phyloP scores from a whole-genome alignment of 1,140 invertebrate species.

The Papilio polyxenes region DNA sequence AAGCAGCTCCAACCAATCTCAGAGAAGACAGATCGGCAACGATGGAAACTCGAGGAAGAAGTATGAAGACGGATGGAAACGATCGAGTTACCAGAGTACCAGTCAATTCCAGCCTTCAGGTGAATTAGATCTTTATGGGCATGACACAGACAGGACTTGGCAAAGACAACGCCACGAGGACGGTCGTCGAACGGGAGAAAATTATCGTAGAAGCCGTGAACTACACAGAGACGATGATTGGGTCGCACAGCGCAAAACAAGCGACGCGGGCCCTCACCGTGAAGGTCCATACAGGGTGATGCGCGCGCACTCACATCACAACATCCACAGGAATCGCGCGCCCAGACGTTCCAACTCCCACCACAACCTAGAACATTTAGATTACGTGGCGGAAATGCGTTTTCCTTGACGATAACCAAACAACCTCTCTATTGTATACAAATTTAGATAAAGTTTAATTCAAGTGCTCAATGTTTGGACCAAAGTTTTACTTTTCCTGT shows the following conservation, averaged over 20 bases:
- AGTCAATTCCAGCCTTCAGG: conserved; percentile 83
- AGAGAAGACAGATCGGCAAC: conserved; percentile 82
- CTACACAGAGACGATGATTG: conserved; percentile 62
- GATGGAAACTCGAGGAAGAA: conserved; percentile 80
- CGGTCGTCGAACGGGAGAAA: conserved; percentile 67
- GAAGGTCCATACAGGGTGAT: conserved; percentile 68
- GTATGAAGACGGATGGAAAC: conserved; percentile 87
- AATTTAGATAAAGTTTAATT: conserved; percentile 53
- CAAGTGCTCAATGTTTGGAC: conserved; percentile 77
- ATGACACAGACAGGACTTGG: conserved; percentile 80
- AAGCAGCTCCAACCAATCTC: conserved; percentile 86
- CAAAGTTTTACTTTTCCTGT: conserved; percentile 67
- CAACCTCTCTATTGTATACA: conserved; percentile 52
- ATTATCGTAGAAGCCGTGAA: conserved; percentile 62
- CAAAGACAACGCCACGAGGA: conserved; percentile 76
- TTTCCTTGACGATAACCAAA: conserved; percentile 79
- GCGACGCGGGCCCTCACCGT: conserved; percentile 61
- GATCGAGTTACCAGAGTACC: conserved; percentile 81
- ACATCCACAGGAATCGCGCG: conserved; percentile 70
- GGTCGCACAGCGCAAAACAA: conserved; percentile 62
- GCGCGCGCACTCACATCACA: conserved; percentile 81
- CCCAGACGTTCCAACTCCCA: conserved; percentile 77
- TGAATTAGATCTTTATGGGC: conserved; percentile 81
- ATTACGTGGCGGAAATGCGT: conserved; percentile 82
- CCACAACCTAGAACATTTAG: conserved; percentile 81